Evolutionary conservation across 2,113 vertebrate species (phyloP).

Genomic region (Cyphomyrus discorhynchus): DNA sequence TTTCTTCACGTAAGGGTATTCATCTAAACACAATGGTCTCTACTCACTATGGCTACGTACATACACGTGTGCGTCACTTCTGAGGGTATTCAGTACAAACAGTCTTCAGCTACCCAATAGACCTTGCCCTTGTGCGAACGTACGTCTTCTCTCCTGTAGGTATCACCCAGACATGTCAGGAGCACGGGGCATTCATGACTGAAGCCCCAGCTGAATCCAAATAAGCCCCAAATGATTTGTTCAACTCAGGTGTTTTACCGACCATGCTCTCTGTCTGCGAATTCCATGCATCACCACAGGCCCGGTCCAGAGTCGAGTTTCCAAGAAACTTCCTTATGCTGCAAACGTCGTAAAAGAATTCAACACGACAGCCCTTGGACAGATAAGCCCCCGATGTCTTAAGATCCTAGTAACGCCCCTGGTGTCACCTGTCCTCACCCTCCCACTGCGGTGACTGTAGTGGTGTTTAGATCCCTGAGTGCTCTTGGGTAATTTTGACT

Average conservation of each 20-base stretch:
- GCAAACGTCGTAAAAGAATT: not conserved
- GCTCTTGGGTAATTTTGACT: not conserved
- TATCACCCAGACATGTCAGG: not conserved
- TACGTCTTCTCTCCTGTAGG: not conserved
- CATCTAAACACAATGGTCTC: not conserved
- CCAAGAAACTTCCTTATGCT: not conserved
- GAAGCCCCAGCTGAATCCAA: not conserved
- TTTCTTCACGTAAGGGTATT: not conserved
- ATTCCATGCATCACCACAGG: not conserved
- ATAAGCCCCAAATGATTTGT: not conserved
- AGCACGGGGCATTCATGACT: not conserved
- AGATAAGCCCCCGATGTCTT: not conserved
- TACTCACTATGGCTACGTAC: not conserved
- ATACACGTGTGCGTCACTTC: not conserved
- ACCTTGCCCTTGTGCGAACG: not conserved
- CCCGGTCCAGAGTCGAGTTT: not conserved
- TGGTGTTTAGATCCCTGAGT: not conserved
- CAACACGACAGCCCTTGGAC: not conserved
- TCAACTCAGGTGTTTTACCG: not conserved
- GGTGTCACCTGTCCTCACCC: not conserved
- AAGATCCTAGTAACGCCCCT: not conserved
- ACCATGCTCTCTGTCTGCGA: not conserved
- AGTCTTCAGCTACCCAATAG: not conserved
- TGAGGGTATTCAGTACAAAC: not conserved
- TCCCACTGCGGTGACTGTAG: not conserved